These are phyloP conservation scores for Cyprinodon diabolis DNA, from an alignment of 2,797 vertebrate genomes.

Conservation along the genomic window DNA sequence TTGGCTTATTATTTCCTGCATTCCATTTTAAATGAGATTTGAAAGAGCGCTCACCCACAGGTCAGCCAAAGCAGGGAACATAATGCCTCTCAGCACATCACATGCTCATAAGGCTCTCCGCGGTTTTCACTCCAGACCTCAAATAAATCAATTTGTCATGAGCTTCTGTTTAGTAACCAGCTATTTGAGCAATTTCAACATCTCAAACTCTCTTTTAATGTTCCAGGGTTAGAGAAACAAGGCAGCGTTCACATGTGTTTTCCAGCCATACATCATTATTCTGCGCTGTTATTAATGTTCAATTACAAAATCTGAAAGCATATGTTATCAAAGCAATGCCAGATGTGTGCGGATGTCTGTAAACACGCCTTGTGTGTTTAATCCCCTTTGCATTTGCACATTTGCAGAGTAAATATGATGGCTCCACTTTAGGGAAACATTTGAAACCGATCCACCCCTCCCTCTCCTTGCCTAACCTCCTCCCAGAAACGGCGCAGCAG, in stretches of 20 bases:
- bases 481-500: conserved; percentile 69
- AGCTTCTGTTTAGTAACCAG: conserved; percentile 37
- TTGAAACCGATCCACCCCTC: conserved; percentile 54
- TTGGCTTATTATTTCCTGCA: neutral
- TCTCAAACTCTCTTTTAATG: conserved; percentile 21
- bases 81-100: conserved; percentile 19
- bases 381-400: conserved; percentile 39
- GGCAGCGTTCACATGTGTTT: conserved; percentile 39
- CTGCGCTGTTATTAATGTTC: conserved; percentile 36
- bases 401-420: conserved; percentile 48
- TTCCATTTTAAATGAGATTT: conserved; percentile 19
- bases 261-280: conserved; percentile 34
- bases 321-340: conserved; percentile 34
- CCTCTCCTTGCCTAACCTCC: conserved; percentile 32
- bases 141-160: conserved; percentile 46
- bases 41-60: conserved; percentile 6
- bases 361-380: conserved; percentile 35
- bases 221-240: conserved; percentile 4
- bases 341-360: conserved; percentile 37
- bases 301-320: conserved; percentile 24
- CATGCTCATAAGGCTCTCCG: conserved; percentile 22
- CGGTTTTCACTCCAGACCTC: conserved; percentile 29
- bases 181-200: conserved; percentile 32
- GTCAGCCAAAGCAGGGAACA: conserved; percentile 23
- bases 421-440: conserved; percentile 50